Percentiles rank a stretch among this genome's conserved stretches.
Evolutionary conservation across 2,888 invertebrate genomes (phyloP).

Genomic region (Litoditis marina): DNA sequence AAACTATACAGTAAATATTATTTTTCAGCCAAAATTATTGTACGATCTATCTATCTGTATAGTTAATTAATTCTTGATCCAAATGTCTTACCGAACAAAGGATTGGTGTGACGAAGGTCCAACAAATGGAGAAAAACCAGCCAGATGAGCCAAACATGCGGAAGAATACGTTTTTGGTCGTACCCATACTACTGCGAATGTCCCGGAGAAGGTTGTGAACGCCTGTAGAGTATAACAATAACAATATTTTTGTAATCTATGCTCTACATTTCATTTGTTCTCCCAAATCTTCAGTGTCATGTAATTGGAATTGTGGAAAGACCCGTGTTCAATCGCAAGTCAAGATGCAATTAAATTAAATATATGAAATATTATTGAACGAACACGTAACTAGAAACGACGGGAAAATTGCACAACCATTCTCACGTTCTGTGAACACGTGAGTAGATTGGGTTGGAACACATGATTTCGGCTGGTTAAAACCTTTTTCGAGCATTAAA

Average conservation of each 20-base stretch:
- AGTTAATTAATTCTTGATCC: no score
- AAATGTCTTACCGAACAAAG: slow-evolving; percentile 1
- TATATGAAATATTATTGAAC: background rate
- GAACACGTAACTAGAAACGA: background rate
- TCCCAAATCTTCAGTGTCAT: background rate
- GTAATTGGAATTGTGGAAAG: background rate
- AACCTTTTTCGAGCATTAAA: no score
- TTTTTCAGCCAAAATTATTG: background rate
- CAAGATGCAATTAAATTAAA: no score
- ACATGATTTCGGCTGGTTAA: no score
- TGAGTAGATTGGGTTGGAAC: no score
- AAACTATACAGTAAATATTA: background rate
- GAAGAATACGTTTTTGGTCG: background rate
- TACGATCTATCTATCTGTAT: no score
- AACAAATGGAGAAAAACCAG: background rate
- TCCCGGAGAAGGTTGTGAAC: slow-evolving; percentile 9
- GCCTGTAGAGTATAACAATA: no score
- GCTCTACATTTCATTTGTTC: no score
- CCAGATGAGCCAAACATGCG: slow-evolving; percentile 7
- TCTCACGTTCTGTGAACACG: no score
- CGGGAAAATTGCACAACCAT: background rate
- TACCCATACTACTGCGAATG: slow-evolving; percentile 2
- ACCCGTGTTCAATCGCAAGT: no score
- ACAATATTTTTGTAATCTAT: no score
- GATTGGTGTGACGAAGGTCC: slow-evolving; percentile 4